Percentiles rank a stretch among this genome's conserved stretches.
Conservation (phyloP, 2,888 invertebrate genomes). For the Aspidiotus destructor region DNA sequence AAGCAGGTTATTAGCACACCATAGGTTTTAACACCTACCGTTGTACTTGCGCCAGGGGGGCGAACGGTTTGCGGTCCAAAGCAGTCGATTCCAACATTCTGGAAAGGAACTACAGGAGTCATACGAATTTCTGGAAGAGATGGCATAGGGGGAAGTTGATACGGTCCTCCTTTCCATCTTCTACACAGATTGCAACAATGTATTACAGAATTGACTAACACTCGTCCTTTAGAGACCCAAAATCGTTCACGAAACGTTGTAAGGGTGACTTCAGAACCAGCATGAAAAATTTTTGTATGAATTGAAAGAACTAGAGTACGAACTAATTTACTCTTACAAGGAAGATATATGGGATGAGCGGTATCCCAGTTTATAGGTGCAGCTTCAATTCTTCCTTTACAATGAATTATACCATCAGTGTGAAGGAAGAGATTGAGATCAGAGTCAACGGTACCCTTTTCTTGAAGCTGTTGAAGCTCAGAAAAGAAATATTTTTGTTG, state of each 20-base stretch:
- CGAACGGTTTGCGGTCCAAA: not conserved
- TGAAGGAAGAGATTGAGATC: not conserved
- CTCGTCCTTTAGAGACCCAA: constrained; percentile 5
- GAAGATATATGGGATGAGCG: constrained; percentile 2
- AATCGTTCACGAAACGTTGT: constrained; percentile 1
- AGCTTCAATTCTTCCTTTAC: not conserved
- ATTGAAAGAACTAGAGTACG: not conserved
- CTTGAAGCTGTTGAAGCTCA: too few relatives aligned
- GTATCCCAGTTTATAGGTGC: not conserved
- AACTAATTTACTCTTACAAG: not conserved
- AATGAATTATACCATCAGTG: not conserved
- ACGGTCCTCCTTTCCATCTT: not conserved
- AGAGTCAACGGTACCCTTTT: not conserved
- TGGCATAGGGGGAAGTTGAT: not conserved
- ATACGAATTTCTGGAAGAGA: not conserved
- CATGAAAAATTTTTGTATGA: not conserved
- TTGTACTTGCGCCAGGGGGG: not conserved
- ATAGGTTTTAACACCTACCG: not conserved
- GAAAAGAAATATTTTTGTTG: too few relatives aligned
- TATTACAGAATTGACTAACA: not conserved
- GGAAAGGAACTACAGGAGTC: not conserved
- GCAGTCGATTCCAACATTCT: not conserved
- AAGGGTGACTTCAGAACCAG: not conserved
- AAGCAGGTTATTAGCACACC: not conserved
- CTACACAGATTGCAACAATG: constrained; percentile 1